Evolutionary conservation across 2,113 vertebrate genomes (phyloP).

Genomic region (Grammomys surdaster): DNA sequence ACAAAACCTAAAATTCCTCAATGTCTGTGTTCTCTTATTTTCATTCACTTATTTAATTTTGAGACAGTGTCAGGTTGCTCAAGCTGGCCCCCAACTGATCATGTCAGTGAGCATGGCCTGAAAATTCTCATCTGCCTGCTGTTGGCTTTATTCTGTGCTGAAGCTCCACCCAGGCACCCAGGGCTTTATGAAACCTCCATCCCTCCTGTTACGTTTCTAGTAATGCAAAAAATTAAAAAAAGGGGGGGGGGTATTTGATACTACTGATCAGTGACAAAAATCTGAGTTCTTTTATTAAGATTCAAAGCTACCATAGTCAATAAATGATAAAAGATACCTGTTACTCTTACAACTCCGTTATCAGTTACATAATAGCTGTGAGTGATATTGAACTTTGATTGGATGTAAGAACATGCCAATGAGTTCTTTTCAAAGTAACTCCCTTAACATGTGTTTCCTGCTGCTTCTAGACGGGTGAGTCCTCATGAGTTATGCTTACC

Average conservation of each 20-base stretch:
- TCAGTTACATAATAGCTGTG: background rate
- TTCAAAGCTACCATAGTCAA: background rate
- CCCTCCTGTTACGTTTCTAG: background rate
- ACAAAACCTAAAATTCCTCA: background rate
- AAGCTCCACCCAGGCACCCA: no score
- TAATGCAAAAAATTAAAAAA: background rate
- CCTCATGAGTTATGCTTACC: background rate
- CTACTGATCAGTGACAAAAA: background rate
- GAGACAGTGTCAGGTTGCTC: background rate
- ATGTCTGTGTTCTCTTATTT: background rate
- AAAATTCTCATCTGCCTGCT: background rate
- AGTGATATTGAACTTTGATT: background rate
- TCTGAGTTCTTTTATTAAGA: background rate
- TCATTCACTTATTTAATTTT: background rate
- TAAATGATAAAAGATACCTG: background rate
- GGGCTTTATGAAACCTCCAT: background rate
- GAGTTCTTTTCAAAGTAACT: conserved; percentile 14
- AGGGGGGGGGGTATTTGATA: background rate
- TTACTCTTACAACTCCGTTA: background rate
- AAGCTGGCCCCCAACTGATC: background rate
- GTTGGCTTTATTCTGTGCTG: background rate
- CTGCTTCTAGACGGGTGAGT: background rate
- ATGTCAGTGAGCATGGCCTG: background rate
- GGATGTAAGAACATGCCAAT: background rate
- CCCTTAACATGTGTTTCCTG: background rate